These are phyloP conservation scores for Bombyx mori DNA, from an alignment of 1,140 invertebrate genomes.

Conservation along the genomic window ASM3026992v2 NC_085126.1:1115001-1115500, in stretches of 20 bases:
- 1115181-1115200: constrained; percentile 72
- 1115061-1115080: too few species aligned
- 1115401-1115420: constrained; percentile 11
- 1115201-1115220: constrained; percentile 80
- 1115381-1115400: constrained; percentile 26
- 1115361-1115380: constrained; percentile 19
- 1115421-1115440: background rate
- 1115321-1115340: constrained; percentile 41
- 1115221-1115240: constrained; percentile 85
- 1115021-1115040: too few species aligned
- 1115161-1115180: too few species aligned
- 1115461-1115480: too few species aligned
- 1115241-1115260: constrained; percentile 88
- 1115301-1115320: constrained; percentile 34
- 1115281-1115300: constrained; percentile 82
- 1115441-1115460: too few species aligned
- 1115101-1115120: too few species aligned
- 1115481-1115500: too few species aligned
- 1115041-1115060: too few species aligned
- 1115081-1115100: too few species aligned
- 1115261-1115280: constrained; percentile 93
- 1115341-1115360: constrained; percentile 30
- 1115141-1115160: too few species aligned
- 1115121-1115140: too few species aligned
- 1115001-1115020: too few species aligned